Percentiles rank a stretch among this genome's conserved stretches.
Conservation (phyloP, 2,797 vertebrate genomes). For the Rhinogobio ventralis region DNA sequence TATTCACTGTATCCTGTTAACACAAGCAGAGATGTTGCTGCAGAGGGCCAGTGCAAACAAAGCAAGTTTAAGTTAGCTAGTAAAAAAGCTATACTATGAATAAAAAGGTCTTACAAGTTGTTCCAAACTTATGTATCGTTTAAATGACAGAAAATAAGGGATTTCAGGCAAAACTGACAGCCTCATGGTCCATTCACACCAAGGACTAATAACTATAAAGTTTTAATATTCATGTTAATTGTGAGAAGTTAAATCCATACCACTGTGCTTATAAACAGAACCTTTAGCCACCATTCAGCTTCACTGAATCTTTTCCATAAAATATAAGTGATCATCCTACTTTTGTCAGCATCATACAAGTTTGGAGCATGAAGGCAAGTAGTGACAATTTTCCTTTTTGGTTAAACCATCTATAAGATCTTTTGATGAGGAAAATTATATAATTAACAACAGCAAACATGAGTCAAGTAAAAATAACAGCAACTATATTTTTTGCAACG, state of each 20-base stretch:
- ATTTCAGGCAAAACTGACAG: neutral
- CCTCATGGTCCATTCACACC: neutral
- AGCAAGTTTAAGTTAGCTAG: neutral
- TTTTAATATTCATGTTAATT: neutral
- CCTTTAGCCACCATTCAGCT: neutral
- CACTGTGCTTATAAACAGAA: too few relatives aligned
- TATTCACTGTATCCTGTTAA: conserved; percentile 28
- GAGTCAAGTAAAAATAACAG: neutral
- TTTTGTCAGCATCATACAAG: neutral
- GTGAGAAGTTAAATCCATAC: neutral
- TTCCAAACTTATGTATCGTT: neutral
- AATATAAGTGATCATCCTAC: neutral
- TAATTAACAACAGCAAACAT: neutral
- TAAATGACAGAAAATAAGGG: too few relatives aligned
- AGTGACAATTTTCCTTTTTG: neutral
- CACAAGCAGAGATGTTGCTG: neutral
- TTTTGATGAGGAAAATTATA: neutral
- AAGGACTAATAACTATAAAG: neutral
- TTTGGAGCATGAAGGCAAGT: neutral
- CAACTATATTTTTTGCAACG: neutral
- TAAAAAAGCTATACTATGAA: neutral
- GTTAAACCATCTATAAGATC: too few relatives aligned
- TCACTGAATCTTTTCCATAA: neutral
- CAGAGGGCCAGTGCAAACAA: neutral
- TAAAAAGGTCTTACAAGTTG: neutral